Evolutionary conservation across 2,888 invertebrate species (phyloP).

Genomic region (Synergus umbraculus): DNA sequence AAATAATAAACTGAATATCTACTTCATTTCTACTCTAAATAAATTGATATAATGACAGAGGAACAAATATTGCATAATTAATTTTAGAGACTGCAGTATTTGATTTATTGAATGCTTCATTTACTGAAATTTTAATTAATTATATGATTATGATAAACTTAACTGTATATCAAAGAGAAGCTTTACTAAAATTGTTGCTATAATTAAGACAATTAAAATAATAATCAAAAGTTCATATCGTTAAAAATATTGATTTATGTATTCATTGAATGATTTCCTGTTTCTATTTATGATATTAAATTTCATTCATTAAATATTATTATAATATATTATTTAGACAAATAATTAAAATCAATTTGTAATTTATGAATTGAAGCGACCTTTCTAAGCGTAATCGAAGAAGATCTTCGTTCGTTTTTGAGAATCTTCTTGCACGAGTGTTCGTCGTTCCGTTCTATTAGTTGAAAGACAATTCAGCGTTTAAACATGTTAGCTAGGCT

Average conservation of each 20-base stretch:
- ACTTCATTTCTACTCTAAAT: background rate
- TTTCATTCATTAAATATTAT: too few relatives aligned
- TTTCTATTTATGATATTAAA: too few relatives aligned
- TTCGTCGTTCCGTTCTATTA: constrained; percentile 38
- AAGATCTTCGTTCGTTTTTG: constrained; percentile 5
- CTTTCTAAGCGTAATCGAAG: constrained; percentile 8
- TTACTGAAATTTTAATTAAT: constrained; percentile 3
- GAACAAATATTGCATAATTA: constrained; percentile 1
- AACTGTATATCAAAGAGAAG: background rate
- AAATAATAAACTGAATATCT: too few relatives aligned
- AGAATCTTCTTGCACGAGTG: constrained; percentile 34
- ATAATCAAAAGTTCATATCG: background rate
- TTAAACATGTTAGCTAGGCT: constrained; percentile 27
- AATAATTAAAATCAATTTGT: background rate
- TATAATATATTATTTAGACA: too few relatives aligned
- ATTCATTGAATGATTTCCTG: too few relatives aligned
- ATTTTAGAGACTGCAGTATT: background rate
- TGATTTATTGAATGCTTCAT: background rate
- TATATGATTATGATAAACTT: background rate
- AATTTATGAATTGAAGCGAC: background rate
- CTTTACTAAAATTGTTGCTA: background rate
- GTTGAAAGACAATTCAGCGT: constrained; percentile 36
- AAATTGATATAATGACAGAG: background rate
- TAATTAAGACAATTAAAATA: background rate
- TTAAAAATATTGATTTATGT: background rate